Conservation (phyloP, 2,888 invertebrate genomes). For the Pachydiplax longipennis region DNA sequence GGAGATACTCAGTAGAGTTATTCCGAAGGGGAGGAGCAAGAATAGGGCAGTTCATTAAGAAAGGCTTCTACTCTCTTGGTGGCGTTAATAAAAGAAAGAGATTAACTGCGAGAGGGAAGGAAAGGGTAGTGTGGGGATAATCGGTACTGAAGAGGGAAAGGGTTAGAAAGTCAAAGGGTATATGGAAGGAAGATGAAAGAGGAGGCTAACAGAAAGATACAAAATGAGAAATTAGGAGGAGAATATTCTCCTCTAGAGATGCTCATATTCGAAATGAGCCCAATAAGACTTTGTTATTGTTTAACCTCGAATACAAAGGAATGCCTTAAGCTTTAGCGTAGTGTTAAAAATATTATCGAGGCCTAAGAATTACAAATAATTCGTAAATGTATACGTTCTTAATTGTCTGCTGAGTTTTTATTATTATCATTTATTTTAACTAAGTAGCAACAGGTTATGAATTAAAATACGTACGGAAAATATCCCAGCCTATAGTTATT, state of each 20-base stretch:
- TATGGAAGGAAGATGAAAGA: background rate
- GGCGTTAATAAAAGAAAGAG: constrained; percentile 21
- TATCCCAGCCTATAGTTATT: too few species aligned
- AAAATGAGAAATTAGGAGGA: background rate
- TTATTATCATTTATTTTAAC: too few species aligned
- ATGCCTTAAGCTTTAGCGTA: background rate
- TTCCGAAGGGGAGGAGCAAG: background rate
- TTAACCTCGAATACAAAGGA: background rate
- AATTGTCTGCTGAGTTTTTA: too few species aligned
- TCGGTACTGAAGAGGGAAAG: background rate
- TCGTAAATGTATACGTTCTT: too few species aligned
- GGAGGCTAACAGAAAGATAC: background rate
- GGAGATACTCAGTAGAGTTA: background rate
- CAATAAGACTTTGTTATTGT: too few species aligned
- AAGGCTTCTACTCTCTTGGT: background rate
- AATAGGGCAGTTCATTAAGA: constrained; percentile 12
- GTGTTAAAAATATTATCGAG: too few species aligned
- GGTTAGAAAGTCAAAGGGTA: too few species aligned
- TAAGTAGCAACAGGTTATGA: too few species aligned
- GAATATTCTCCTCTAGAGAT: too few species aligned
- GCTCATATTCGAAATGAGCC: background rate
- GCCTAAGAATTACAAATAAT: too few species aligned
- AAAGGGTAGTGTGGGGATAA: background rate
- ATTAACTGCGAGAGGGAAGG: background rate
- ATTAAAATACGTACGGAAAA: too few species aligned